These are phyloP conservation scores for Tyto alba DNA, from an alignment of 2,113 vertebrate genomes.

Conservation along the genomic window DNA sequence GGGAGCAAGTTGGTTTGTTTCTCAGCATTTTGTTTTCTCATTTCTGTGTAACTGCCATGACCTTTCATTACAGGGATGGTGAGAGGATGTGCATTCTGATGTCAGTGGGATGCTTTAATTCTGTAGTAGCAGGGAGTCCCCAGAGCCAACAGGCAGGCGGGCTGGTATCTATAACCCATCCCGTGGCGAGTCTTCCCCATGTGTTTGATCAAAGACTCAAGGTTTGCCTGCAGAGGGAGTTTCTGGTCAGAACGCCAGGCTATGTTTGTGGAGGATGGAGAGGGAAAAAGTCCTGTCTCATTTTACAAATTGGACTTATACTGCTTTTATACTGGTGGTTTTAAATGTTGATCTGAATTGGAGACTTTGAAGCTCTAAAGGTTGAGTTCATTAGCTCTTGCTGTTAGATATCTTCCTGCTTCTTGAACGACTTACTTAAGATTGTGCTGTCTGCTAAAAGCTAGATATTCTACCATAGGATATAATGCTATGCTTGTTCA, in stretches of 20 bases:
- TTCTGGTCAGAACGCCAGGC: not conserved
- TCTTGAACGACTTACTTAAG: not conserved
- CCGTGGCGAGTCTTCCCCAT: rapidly evolving
- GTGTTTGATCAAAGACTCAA: not conserved
- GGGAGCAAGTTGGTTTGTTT: not conserved
- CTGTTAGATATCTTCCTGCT: not conserved
- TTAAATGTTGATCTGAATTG: not conserved
- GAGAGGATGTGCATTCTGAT: not conserved
- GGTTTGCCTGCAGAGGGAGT: conserved; percentile 37
- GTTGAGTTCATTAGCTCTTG: not conserved
- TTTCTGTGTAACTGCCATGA: not conserved
- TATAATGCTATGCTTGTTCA: rapidly evolving
- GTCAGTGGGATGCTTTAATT: not conserved
- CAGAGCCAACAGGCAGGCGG: not conserved
- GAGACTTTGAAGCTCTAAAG: not conserved
- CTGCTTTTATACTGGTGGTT: not conserved
- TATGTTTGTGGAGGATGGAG: not conserved
- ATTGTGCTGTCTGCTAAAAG: not conserved
- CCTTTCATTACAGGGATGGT: not conserved
- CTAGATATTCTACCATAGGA: rapidly evolving
- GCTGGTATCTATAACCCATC: not conserved
- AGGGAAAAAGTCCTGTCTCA: not conserved
- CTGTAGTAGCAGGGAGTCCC: not conserved
- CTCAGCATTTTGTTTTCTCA: not conserved
- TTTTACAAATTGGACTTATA: not conserved